Percentiles rank a stretch among this genome's conserved stretches.
phyloP scores from a whole-genome alignment of 92 coral and sea anemone genomes.

The Diadumene lineata region DNA sequence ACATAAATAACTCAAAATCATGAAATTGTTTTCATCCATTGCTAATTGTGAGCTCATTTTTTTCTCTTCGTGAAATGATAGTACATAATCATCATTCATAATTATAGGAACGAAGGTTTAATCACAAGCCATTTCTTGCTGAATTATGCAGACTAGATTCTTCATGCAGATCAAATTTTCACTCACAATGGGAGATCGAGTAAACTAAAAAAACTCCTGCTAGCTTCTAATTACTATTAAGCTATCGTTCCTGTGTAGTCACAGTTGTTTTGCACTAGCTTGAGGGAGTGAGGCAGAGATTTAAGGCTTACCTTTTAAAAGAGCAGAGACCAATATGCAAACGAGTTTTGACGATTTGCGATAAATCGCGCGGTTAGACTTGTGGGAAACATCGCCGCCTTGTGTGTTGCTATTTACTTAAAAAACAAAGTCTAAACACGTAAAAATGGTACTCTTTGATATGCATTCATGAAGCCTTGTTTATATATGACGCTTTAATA shows the following conservation, averaged over 20 bases:
- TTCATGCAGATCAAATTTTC: not conserved
- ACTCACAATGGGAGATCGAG: not conserved
- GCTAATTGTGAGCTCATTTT: too few species aligned
- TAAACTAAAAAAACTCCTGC: conserved; percentile 1
- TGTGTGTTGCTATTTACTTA: not conserved
- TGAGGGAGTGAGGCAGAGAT: not conserved
- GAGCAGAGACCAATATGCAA: not conserved
- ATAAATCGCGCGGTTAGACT: not conserved
- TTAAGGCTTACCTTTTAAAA: not conserved
- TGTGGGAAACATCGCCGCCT: not conserved
- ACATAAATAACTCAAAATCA: too few species aligned
- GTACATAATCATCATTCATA: too few species aligned
- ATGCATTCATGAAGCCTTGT: not conserved
- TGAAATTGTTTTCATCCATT: too few species aligned
- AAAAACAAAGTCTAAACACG: not conserved
- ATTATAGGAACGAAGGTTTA: too few species aligned
- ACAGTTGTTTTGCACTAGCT: not conserved
- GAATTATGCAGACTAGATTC: not conserved
- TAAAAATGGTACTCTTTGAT: not conserved
- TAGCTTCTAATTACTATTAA: not conserved
- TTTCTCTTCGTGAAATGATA: too few species aligned
- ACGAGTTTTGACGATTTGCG: not conserved
- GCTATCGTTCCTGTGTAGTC: not conserved
- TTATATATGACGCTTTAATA: too few species aligned
- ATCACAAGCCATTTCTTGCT: not conserved